Percentiles rank a stretch among this genome's conserved stretches.
Evolutionary conservation across 37 sponge, comb jelly and placozoan species (phyloP).

Genomic region (Spongilla lacustris): DNA sequence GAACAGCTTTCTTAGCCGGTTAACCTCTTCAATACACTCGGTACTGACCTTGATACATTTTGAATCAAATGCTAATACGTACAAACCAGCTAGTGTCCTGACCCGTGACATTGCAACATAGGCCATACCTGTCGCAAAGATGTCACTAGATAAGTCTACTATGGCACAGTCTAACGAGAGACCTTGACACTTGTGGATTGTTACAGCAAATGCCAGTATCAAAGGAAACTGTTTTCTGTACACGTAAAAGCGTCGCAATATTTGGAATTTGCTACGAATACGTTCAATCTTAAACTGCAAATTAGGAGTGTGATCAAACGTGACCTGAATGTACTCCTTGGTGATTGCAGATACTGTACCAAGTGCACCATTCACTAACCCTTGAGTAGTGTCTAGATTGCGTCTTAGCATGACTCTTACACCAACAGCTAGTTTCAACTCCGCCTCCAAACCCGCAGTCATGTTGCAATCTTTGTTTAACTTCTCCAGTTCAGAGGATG

Average conservation of each 20-base stretch:
- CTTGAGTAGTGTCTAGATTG: constrained; percentile 47
- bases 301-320: constrained; percentile 54
- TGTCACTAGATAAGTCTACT: constrained; percentile 43
- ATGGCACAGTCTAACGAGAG: constrained; percentile 61
- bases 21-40: constrained; percentile 14
- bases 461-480: constrained; percentile 66
- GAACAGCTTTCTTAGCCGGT: background rate
- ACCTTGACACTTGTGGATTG: constrained; percentile 66
- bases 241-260: constrained; percentile 42
- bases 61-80: constrained; percentile 18
- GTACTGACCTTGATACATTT: constrained; percentile 36
- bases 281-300: constrained; percentile 25
- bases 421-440: constrained; percentile 50
- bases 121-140: constrained; percentile 59
- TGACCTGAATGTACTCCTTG: constrained; percentile 16
- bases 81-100: constrained; percentile 35
- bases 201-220: constrained; percentile 46
- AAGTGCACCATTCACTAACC: constrained; percentile 69
- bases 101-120: constrained; percentile 72
- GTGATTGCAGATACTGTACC: constrained; percentile 36
- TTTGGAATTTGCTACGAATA: constrained; percentile 42
- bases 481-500: constrained; percentile 45
- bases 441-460: constrained; percentile 65
- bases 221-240: constrained; percentile 62
- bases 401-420: constrained; percentile 69